Evolutionary conservation across 2,113 vertebrate genomes (phyloP).

Genomic region (Regulus satrapa): DNA sequence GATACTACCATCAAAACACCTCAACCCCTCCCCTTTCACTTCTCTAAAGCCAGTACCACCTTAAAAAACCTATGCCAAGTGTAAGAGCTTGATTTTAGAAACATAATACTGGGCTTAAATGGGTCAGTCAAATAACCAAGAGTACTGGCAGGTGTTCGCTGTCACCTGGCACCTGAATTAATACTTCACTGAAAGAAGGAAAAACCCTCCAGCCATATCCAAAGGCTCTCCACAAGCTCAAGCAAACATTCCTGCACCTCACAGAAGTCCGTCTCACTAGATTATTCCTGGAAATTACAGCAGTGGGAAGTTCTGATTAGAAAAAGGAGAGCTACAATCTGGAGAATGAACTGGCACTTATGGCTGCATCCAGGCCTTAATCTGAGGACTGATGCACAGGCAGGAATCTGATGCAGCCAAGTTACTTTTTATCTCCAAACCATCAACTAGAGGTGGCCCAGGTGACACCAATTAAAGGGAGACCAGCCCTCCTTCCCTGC

Average conservation of each 20-base stretch:
- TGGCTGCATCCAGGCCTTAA: background rate
- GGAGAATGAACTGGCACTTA: background rate
- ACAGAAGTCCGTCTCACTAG: background rate
- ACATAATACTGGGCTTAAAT: background rate
- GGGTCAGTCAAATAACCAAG: background rate
- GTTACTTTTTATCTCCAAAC: background rate
- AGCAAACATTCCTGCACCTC: background rate
- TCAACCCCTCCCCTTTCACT: background rate
- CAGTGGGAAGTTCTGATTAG: background rate
- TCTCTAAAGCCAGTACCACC: background rate
- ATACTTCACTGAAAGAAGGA: background rate
- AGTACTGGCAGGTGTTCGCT: background rate
- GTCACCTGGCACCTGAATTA: background rate
- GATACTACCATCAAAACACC: background rate
- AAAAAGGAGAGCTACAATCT: background rate
- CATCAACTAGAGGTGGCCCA: background rate
- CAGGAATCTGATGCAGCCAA: background rate
- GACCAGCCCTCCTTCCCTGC: background rate
- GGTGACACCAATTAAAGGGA: background rate
- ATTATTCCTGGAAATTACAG: background rate
- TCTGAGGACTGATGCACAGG: background rate
- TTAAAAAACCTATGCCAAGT: background rate
- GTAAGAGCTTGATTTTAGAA: background rate
- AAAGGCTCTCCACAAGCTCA: background rate
- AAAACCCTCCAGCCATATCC: background rate